Evolutionary conservation across 2,888 invertebrate genomes (phyloP).

Genomic region (Phalera bucephala): DNA sequence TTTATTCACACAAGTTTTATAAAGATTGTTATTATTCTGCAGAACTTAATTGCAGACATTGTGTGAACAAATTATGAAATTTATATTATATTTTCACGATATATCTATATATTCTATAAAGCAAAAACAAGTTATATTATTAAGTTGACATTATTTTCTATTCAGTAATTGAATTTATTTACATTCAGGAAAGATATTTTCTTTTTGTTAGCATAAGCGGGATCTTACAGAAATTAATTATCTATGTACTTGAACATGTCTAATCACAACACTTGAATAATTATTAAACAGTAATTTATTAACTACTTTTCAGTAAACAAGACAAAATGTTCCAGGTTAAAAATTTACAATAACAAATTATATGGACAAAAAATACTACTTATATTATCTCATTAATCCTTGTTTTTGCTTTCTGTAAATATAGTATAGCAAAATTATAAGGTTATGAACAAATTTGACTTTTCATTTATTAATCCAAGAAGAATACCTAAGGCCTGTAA

Average conservation of each 20-base stretch:
- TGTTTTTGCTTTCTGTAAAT: slow-evolving; percentile 34
- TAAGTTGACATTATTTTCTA: too few species aligned
- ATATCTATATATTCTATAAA: slow-evolving; percentile 17
- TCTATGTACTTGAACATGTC: not conserved
- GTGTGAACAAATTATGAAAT: slow-evolving; percentile 26
- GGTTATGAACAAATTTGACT: not conserved
- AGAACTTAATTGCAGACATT: not conserved
- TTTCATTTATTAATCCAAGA: too few species aligned
- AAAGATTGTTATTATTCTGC: not conserved
- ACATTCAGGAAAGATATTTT: too few species aligned
- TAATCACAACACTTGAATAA: too few species aligned
- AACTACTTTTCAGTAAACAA: too few species aligned
- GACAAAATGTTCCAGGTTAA: too few species aligned
- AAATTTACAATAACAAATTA: too few species aligned
- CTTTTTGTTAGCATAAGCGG: too few species aligned
- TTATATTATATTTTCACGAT: slow-evolving; percentile 17
- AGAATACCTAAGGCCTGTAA: too few species aligned
- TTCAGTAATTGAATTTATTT: too few species aligned
- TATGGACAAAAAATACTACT: too few species aligned
- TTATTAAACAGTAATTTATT: too few species aligned
- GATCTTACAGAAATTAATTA: not conserved
- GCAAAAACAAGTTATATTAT: slow-evolving; percentile 36
- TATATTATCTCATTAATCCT: slow-evolving; percentile 5
- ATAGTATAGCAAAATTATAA: slow-evolving; percentile 26
- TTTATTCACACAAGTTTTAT: slow-evolving; percentile 16